These are phyloP conservation scores for Micronycteris hirsuta DNA, from an alignment of 2,113 vertebrate species.

Conservation along the genomic window DNA sequence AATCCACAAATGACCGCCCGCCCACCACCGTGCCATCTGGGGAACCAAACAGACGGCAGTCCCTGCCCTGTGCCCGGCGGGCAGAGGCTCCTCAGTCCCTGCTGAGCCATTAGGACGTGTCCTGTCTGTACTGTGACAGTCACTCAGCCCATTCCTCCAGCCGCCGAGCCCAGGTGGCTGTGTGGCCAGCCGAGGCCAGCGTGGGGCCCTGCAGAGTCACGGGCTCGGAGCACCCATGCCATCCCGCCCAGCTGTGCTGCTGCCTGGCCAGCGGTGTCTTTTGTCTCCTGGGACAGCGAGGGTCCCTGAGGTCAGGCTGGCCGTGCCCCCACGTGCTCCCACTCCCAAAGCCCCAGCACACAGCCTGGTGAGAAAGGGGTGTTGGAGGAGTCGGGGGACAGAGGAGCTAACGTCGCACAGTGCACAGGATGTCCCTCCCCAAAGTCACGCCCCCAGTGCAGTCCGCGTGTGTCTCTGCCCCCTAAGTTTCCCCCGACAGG, in stretches of 20 bases:
- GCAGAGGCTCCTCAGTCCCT: neutral
- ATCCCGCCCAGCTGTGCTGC: fast-evolving
- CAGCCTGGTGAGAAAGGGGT: neutral
- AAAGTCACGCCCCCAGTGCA: neutral
- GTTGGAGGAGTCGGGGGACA: neutral
- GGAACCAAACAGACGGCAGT: fast-evolving
- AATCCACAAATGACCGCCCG: fast-evolving
- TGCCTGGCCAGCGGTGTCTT: neutral
- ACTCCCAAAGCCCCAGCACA: neutral
- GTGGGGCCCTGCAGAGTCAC: fast-evolving
- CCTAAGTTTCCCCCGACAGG: fast-evolving
- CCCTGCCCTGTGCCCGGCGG: neutral
- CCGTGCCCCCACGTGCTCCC: too few relatives aligned
- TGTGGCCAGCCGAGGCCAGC: fast-evolving
- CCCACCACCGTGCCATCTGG: fast-evolving
- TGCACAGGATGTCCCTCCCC: neutral
- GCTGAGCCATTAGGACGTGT: fast-evolving
- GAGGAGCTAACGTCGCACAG: too few relatives aligned
- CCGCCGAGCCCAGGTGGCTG: fast-evolving
- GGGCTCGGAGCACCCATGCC: fast-evolving
- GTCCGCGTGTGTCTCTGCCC: fast-evolving
- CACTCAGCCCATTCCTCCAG: neutral
- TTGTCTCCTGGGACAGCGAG: neutral
- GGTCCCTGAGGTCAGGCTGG: neutral
- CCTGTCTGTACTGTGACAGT: fast-evolving